phyloP scores from a whole-genome alignment of 1,140 invertebrate genomes.

The Magallana ariakensis region DNA sequence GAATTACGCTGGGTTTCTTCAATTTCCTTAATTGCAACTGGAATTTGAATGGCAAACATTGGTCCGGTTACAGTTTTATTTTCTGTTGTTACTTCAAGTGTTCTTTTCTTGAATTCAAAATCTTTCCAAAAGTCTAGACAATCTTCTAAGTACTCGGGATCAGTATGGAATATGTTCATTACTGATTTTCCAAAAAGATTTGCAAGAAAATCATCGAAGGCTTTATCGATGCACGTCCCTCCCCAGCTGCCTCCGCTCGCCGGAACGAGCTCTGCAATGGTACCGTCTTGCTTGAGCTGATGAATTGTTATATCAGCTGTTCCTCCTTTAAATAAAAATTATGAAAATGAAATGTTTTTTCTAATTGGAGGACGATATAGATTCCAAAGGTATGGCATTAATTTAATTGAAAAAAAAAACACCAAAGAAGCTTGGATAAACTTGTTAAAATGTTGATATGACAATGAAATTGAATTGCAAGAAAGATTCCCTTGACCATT shows the following conservation, averaged over 20 bases:
- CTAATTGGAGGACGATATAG: too few species aligned
- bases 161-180: conserved; percentile 27
- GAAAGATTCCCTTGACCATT: too few species aligned
- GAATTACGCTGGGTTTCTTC: conserved; percentile 17
- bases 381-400: too few species aligned
- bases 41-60: conserved; percentile 36
- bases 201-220: conserved; percentile 44
- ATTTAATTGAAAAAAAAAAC: too few species aligned
- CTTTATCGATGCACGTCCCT: conserved; percentile 55
- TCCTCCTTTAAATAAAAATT: conserved; percentile 48
- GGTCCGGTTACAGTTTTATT: background rate
- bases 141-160: conserved; percentile 44
- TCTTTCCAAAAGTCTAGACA: conserved; percentile 45
- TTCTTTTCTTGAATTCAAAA: conserved; percentile 55
- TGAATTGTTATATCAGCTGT: conserved; percentile 61
- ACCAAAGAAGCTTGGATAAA: too few species aligned
- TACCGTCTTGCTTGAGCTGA: conserved; percentile 40
- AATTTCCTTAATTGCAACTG: conserved; percentile 33
- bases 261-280: conserved; percentile 43
- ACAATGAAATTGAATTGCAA: too few species aligned
- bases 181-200: conserved; percentile 48
- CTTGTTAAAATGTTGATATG: too few species aligned
- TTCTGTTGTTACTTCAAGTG: background rate
- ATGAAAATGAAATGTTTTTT: too few species aligned
- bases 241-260: conserved; percentile 59